These are phyloP conservation scores for Parazoanthus darwini DNA, from an alignment of 92 coral and sea anemone genomes.

Conservation along the genomic window DNA sequence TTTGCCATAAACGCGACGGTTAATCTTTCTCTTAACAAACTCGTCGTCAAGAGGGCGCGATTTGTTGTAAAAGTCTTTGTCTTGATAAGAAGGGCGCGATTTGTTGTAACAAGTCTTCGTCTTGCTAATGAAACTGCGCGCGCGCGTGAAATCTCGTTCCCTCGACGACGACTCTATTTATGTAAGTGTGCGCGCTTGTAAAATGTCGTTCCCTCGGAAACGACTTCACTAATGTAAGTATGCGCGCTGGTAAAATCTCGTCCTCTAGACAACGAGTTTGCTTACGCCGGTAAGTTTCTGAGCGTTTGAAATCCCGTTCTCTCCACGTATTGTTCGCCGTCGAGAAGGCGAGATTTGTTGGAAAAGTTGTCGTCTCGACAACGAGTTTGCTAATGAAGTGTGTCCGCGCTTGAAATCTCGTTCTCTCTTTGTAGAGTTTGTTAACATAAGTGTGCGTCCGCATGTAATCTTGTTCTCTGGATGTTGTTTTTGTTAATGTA, in stretches of 20 bases:
- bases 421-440: background rate
- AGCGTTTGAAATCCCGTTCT: background rate
- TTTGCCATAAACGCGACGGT: background rate
- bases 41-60: slow-evolving; percentile 11
- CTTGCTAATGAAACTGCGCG: background rate
- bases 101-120: slow-evolving; percentile 3
- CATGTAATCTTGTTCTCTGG: background rate
- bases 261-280: slow-evolving; percentile 8
- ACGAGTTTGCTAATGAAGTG: slow-evolving; percentile 8
- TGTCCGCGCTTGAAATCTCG: background rate
- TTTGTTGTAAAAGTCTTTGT: slow-evolving; percentile 5
- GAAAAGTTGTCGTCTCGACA: background rate
- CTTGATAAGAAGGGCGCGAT: background rate
- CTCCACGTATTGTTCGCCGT: slow-evolving; percentile 10
- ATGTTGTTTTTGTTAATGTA: background rate
- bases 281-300: background rate
- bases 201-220: background rate
- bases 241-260: background rate
- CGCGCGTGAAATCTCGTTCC: slow-evolving; percentile 11
- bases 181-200: background rate
- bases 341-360: slow-evolving; percentile 9
- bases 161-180: background rate
- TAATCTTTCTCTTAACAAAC: background rate
- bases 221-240: background rate
- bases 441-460: background rate